Base-by-base conservation (phyloP, 2,113 vertebrate genomes). In the Malurus alboscapulatus region DNA sequence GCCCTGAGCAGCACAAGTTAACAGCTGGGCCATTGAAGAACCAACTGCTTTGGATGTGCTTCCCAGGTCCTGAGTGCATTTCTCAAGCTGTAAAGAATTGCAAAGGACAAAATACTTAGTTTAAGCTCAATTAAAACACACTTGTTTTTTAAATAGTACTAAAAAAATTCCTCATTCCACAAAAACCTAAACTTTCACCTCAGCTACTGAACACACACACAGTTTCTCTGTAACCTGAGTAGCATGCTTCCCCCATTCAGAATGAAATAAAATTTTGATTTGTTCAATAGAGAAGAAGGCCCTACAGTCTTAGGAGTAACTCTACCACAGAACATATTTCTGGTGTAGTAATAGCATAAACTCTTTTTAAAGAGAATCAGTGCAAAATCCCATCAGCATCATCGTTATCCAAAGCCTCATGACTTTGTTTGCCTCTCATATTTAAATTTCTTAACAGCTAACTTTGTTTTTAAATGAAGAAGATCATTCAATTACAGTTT, bases 31-130 rank as follows among this genome's bases (percentile, higher is more conserved):
- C 99, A 99, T 99, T 32, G 99, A 99, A 6, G 99, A 99, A 32
- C 99, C 99, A 1, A 99, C 99, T 10, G 99, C 98, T 96, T 99
- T 99, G 6, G 99, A 99, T 1, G 99, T 99, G 87, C 99, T 99
- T 72, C 99, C 99, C 87, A 99, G 97, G 95, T 99, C 99, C 97
- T 99, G 99, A 55, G 99, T 98, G 73, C 99, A 99, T 91, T 99
- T 99, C 97, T 99, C 99, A 82, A 99, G 97, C 99, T 99, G 94
- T 24, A 81, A 79, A 90, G 92, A 92, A n/a, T 86, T 17, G 36
- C 59, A 85, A 77, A 61, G 22, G 19, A 84, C 40, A 92, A 59
- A 55, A 87, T 13, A 34, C 16, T 66, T 86, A 14, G 25, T 34
- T 76, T 72, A 96, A 90, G 55, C 8, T 54, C 48, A 87, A 17